Evolutionary conservation across 2,888 invertebrate species (phyloP).

Genomic region (Andrena minutula): DNA sequence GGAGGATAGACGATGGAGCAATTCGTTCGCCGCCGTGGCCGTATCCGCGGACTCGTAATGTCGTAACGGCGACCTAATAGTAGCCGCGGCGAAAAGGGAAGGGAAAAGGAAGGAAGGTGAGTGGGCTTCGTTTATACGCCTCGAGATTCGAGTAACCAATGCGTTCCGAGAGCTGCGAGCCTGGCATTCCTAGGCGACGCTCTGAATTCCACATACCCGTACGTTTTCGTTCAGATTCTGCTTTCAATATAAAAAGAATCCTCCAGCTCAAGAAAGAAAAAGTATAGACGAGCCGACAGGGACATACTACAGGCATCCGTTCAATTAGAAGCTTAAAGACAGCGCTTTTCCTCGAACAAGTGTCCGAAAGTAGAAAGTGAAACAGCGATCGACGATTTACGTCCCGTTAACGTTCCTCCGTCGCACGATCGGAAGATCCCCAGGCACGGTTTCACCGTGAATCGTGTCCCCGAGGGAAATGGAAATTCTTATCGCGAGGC

Average conservation of each 20-base stretch:
- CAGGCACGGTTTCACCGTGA: slow-evolving; percentile 18
- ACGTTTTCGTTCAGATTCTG: neutral
- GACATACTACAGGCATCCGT: too few relatives aligned
- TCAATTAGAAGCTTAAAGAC: neutral
- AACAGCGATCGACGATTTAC: slow-evolving; percentile 23
- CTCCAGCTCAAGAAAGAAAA: neutral
- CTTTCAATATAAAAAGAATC: neutral
- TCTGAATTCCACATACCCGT: slow-evolving; percentile 70
- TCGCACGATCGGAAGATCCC: slow-evolving; percentile 30
- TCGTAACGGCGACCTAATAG: slow-evolving; percentile 62
- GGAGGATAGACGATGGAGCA: slow-evolving; percentile 21
- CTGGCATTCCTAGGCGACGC: slow-evolving; percentile 58
- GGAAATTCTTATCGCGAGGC: slow-evolving; percentile 37
- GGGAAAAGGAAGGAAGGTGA: slow-evolving; percentile 69
- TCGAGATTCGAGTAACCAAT: slow-evolving; percentile 53
- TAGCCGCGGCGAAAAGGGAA: slow-evolving; percentile 59
- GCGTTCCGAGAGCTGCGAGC: slow-evolving; percentile 56
- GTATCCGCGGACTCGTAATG: slow-evolving; percentile 48
- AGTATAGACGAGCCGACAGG: too few relatives aligned
- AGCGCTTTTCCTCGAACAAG: neutral
- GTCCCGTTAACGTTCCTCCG: slow-evolving; percentile 24
- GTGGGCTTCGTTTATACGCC: slow-evolving; percentile 60
- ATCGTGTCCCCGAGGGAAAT: slow-evolving; percentile 27
- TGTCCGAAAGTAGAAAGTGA: slow-evolving; percentile 44
- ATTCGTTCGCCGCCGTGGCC: slow-evolving; percentile 31